phyloP scores from a whole-genome alignment of 2,113 vertebrate species.

The Oriolus oriolus region DNA sequence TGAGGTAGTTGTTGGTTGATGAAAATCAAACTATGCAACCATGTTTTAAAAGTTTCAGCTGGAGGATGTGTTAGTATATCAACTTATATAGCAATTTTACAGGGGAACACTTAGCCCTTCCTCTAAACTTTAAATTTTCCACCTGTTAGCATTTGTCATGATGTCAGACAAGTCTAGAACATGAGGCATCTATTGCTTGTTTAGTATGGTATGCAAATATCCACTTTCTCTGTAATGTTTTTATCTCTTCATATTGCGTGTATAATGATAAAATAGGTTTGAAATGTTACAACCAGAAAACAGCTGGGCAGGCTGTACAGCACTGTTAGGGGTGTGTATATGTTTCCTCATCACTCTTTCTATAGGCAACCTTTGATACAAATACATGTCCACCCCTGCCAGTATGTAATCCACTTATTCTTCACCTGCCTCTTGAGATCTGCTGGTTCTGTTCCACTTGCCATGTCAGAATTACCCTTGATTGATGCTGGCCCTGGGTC shows the following conservation, averaged over 20 bases:
- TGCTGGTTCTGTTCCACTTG: background rate
- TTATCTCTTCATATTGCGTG: background rate
- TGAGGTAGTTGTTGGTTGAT: background rate
- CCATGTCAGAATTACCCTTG: background rate
- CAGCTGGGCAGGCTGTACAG: background rate
- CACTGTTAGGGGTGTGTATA: rapidly evolving
- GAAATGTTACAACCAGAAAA: background rate
- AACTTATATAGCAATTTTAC: background rate
- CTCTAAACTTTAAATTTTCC: background rate
- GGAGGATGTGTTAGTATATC: background rate
- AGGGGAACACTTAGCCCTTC: background rate
- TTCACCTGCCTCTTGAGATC: background rate
- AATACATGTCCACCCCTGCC: background rate
- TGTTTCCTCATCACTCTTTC: background rate
- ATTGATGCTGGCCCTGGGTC: background rate
- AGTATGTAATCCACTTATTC: background rate
- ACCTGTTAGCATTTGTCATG: background rate
- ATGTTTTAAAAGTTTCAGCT: background rate
- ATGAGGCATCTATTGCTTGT: background rate
- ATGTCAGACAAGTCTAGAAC: background rate
- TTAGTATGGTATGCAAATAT: background rate
- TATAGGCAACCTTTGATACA: background rate
- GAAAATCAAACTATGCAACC: background rate
- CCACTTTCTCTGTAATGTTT: background rate
- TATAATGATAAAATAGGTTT: background rate